Conservation (phyloP, 2,113 vertebrate species). For the Cinclus cinclus region DNA sequence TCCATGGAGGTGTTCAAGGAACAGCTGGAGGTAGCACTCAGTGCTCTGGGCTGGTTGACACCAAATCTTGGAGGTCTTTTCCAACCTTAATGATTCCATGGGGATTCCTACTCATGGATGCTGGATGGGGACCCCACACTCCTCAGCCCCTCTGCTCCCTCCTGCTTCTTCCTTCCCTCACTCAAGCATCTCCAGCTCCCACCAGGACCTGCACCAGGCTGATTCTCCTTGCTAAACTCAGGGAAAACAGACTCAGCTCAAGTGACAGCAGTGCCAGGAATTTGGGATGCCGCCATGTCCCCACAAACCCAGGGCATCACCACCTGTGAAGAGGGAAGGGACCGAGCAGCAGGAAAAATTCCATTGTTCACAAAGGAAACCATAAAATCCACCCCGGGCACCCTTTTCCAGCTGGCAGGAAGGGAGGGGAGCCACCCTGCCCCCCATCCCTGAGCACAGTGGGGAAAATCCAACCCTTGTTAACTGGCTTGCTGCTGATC, state of each 20-base stretch:
- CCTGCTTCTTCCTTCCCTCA: background rate
- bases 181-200: background rate
- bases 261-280: accelerated
- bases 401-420: background rate
- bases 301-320: accelerated
- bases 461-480: background rate
- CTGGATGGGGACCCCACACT: accelerated
- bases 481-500: background rate
- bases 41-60: background rate
- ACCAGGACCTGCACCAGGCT: accelerated
- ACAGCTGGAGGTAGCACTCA: accelerated
- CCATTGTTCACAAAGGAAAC: background rate
- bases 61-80: background rate
- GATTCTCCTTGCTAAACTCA: background rate
- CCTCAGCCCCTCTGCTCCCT: background rate
- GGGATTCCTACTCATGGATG: accelerated
- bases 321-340: background rate
- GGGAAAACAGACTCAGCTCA: background rate
- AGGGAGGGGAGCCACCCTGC: background rate
- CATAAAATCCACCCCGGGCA: background rate
- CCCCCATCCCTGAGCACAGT: accelerated
- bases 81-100: too few relatives aligned
- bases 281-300: accelerated
- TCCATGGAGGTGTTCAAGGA: background rate
- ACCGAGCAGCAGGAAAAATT: accelerated